Percentiles rank a stretch among this genome's conserved stretches.
phyloP scores from a whole-genome alignment of 2,888 invertebrate genomes.

The Resseliella maxima region DNA sequence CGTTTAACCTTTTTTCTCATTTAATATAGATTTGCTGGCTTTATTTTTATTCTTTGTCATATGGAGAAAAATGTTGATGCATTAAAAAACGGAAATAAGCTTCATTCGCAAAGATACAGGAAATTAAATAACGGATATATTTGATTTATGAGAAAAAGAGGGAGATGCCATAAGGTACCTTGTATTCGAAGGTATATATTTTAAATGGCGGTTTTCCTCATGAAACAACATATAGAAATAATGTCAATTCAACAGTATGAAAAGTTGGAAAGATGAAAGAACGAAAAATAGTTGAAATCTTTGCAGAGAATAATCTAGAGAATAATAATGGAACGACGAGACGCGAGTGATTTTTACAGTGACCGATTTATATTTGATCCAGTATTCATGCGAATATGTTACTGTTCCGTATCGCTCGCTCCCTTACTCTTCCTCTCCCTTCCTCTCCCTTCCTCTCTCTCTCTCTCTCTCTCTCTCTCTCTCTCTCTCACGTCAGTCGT shows the following conservation, averaged over 20 bases:
- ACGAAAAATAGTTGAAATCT: no score
- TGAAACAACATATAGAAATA: background rate
- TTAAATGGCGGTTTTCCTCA: background rate
- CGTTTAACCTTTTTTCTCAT: no score
- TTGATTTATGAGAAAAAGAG: background rate
- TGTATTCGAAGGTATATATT: background rate
- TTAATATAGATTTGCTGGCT: background rate
- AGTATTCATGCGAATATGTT: no score
- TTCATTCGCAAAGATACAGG: background rate
- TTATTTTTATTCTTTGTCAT: background rate
- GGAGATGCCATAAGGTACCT: background rate
- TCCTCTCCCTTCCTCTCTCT: no score
- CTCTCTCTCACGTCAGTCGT: no score
- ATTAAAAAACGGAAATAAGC: constrained; percentile 32
- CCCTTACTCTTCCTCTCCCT: no score
- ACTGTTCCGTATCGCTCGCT: no score
- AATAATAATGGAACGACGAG: no score
- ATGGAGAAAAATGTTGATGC: background rate
- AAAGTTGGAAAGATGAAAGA: no score
- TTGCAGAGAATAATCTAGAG: no score
- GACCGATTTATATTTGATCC: background rate
- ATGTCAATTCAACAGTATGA: background rate
- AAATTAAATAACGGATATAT: constrained; percentile 45
- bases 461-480: no score
- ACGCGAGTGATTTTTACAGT: no score